Evolutionary conservation across 2,888 invertebrate genomes (phyloP).

Genomic region (Cataglyphis livida): DNA sequence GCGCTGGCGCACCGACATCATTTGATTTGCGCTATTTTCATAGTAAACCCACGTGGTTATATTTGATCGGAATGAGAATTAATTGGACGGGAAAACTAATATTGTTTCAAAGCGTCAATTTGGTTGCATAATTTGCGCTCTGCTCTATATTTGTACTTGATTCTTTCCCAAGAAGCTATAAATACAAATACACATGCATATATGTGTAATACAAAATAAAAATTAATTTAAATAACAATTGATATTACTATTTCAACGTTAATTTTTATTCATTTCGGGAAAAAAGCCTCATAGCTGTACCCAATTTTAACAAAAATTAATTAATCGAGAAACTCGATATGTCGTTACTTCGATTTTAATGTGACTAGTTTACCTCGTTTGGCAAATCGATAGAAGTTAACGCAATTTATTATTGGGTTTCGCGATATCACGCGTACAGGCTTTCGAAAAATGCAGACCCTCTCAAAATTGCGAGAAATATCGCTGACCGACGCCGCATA

Average conservation of each 20-base stretch:
- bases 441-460: slow-evolving; percentile 20
- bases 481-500: slow-evolving; percentile 9
- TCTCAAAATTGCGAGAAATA: slow-evolving; percentile 4
- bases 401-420: slow-evolving; percentile 35
- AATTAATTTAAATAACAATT: slow-evolving; percentile 16
- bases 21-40: slow-evolving; percentile 5
- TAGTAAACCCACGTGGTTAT: not conserved
- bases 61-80: slow-evolving; percentile 17
- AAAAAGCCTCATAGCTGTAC: not conserved
- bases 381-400: slow-evolving; percentile 31
- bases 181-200: not conserved
- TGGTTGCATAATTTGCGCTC: not conserved
- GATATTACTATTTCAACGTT: not conserved
- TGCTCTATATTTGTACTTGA: slow-evolving; percentile 3
- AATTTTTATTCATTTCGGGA: slow-evolving; percentile 14
- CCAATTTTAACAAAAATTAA: slow-evolving; percentile 40
- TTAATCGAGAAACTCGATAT: slow-evolving; percentile 38
- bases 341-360: slow-evolving; percentile 32
- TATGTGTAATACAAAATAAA: not conserved
- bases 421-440: slow-evolving; percentile 32
- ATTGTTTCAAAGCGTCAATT: slow-evolving; percentile 1
- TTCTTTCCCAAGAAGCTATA: not conserved
- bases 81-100: slow-evolving; percentile 12
- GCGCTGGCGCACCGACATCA: not conserved
- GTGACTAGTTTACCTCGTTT: not conserved